Percentiles rank a stretch among this genome's conserved stretches.
Conservation (phyloP, 2,113 vertebrate genomes). For the Phainopepla nitens region DNA sequence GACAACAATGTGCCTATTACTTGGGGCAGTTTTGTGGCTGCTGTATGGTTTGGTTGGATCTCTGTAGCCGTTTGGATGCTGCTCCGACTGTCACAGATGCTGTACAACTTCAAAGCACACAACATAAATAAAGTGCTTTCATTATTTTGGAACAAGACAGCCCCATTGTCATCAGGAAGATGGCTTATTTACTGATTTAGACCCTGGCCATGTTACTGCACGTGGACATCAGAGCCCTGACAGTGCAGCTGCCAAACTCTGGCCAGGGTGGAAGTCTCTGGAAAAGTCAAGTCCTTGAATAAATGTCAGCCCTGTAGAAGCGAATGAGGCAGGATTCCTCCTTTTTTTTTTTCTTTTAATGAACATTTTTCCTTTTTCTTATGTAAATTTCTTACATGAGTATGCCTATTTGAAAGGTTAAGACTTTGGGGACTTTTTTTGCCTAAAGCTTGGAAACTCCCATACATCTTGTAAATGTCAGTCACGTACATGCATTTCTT, state of each 20-base stretch:
- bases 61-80: neutral
- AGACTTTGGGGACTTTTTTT: neutral
- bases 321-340: neutral
- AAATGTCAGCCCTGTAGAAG: neutral
- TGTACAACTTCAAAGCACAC: neutral
- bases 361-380: neutral
- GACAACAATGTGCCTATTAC: neutral
- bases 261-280: neutral
- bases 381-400: neutral
- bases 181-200: neutral
- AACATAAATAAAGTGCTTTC: neutral
- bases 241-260: neutral
- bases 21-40: neutral
- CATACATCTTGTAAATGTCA: neutral
- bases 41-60: neutral
- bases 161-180: neutral
- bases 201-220: fast-evolving
- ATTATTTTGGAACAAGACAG: neutral
- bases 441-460: slow-evolving; percentile 10
- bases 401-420: slow-evolving; percentile 10
- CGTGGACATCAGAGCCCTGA: neutral
- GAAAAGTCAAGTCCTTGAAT: neutral
- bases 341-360: neutral
- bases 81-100: neutral
- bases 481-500: neutral